Conservation (phyloP, 2,113 vertebrate species). For the Rattus rattus region DNA sequence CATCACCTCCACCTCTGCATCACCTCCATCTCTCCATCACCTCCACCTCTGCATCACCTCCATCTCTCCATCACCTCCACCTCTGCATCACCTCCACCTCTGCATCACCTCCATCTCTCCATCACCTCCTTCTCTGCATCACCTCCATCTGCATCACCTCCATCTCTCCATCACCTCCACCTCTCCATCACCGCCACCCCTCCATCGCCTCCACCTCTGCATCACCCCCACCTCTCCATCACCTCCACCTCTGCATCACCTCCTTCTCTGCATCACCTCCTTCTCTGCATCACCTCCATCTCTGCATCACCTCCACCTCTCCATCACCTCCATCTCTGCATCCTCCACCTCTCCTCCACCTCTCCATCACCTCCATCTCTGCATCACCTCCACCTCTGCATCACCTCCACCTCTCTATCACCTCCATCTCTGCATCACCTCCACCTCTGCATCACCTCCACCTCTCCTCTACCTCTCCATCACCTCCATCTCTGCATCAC, state of each 20-base stretch:
- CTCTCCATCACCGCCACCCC: not conserved
- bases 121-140: not conserved
- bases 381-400: not conserved
- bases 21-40: not conserved
- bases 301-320: not conserved
- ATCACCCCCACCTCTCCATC: not conserved
- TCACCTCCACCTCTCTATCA: not conserved
- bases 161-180: not conserved
- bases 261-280: not conserved
- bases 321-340: not conserved
- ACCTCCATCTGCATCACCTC: not conserved
- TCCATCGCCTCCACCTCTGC: not conserved
- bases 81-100: not conserved
- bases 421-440: not conserved
- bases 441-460: not conserved
- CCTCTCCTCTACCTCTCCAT: not conserved
- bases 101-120: not conserved
- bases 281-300: not conserved
- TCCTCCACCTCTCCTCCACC: not conserved
- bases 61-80: not conserved
- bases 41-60: not conserved
- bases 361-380: not conserved
- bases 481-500: not conserved
- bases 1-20: too few relatives aligned
- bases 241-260: not conserved